phyloP scores from a whole-genome alignment of 2,113 vertebrate genomes.

The Turdus rufiventris region DNA sequence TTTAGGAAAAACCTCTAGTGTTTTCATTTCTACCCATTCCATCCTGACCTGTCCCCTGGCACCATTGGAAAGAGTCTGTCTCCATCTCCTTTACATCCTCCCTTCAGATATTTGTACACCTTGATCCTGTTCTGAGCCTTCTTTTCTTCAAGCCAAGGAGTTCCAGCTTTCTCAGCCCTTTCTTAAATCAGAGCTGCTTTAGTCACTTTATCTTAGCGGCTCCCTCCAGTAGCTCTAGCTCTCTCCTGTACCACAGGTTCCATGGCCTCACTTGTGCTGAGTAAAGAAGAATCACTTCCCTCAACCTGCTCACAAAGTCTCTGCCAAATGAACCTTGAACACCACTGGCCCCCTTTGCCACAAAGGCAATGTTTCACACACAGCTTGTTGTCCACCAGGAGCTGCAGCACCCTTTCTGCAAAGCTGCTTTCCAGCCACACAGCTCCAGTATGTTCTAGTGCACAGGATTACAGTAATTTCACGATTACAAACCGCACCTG shows the following conservation, averaged over 20 bases:
- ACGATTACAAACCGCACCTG: no score
- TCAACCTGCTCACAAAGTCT: background rate
- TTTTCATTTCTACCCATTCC: background rate
- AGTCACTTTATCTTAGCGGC: background rate
- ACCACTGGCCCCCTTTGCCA: background rate
- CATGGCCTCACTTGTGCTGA: background rate
- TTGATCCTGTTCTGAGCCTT: background rate
- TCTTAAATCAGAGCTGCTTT: background rate
- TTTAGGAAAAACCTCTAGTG: background rate
- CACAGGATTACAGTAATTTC: no score
- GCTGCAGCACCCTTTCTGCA: background rate
- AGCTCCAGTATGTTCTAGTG: background rate
- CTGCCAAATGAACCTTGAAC: background rate
- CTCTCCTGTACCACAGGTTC: background rate
- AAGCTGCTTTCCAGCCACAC: background rate
- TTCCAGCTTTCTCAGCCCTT: background rate
- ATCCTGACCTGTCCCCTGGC: background rate
- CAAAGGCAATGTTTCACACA: background rate
- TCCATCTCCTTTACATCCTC: background rate
- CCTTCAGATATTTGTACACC: fast-evolving
- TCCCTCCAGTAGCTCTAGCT: background rate
- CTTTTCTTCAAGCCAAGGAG: background rate
- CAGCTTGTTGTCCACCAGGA: background rate
- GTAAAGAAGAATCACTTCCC: background rate
- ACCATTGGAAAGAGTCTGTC: background rate